These are phyloP conservation scores for Ceryle rudis DNA, from an alignment of 2,797 vertebrate species.

Conservation along the genomic window DNA sequence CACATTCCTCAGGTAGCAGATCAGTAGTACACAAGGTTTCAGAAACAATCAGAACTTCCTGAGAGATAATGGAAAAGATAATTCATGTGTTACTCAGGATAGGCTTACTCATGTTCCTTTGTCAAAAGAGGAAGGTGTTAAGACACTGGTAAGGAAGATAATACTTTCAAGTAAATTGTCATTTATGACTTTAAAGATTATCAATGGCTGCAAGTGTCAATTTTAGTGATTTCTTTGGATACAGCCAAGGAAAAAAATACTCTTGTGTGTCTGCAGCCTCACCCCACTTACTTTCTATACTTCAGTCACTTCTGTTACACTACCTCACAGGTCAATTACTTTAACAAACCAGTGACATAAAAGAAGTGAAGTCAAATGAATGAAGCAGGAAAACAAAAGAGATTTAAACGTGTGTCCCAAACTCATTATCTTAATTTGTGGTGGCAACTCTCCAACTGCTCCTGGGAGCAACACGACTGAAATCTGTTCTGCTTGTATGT, in stretches of 20 bases:
- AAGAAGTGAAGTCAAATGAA: background rate
- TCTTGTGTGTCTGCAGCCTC: background rate
- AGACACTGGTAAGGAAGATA: background rate
- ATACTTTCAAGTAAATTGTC: background rate
- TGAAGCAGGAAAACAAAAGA: fast-evolving
- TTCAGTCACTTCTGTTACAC: background rate
- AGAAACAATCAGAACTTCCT: slow-evolving; percentile 75
- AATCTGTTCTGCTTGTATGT: background rate
- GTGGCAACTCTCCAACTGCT: background rate
- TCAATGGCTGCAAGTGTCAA: background rate
- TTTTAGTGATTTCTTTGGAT: background rate
- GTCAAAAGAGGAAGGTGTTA: slow-evolving; percentile 30
- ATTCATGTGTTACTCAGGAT: slow-evolving; percentile 49
- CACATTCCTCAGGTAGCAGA: slow-evolving; percentile 76
- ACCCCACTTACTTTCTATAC: background rate
- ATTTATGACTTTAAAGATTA: background rate
- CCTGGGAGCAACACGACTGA: background rate
- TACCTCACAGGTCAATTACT: background rate
- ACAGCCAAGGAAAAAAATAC: background rate
- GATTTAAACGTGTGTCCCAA: background rate
- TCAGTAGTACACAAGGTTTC: slow-evolving; percentile 53
- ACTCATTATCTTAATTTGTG: background rate
- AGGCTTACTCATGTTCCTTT: slow-evolving; percentile 36
- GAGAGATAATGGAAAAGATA: slow-evolving; percentile 72
- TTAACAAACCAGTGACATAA: background rate